phyloP scores from a whole-genome alignment of 2,113 vertebrate species.

The Toxostoma redivivum region DNA sequence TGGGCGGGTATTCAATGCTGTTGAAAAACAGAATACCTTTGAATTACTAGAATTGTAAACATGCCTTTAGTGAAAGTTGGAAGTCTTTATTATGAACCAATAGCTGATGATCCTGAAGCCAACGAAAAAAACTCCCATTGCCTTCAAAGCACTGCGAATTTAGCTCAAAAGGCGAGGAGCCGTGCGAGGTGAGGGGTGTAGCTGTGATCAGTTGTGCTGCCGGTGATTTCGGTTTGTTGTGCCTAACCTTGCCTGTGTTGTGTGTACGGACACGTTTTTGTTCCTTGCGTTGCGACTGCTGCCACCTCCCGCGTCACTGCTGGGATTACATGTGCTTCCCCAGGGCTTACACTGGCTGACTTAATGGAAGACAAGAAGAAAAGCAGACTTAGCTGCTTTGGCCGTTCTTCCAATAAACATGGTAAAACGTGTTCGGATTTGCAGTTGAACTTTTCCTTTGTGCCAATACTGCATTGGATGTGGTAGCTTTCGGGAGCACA shows the following conservation, averaged over 20 bases:
- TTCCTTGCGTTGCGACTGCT: slow-evolving; percentile 76
- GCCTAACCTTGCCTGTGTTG: slow-evolving; percentile 22
- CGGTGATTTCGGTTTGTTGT: neutral
- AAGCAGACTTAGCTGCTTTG: slow-evolving; percentile 93
- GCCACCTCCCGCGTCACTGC: slow-evolving; percentile 85
- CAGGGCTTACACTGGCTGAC: slow-evolving; percentile 95
- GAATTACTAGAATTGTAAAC: neutral
- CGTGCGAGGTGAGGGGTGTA: neutral
- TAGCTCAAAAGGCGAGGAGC: neutral
- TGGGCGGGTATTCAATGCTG: neutral
- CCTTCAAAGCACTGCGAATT: neutral
- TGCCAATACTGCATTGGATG: slow-evolving; percentile 19
- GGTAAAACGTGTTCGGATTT: slow-evolving; percentile 85
- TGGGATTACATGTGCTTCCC: slow-evolving; percentile 86
- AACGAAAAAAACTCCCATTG: neutral
- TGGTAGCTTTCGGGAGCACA: neutral
- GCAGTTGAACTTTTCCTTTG: slow-evolving; percentile 51
- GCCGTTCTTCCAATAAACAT: slow-evolving; percentile 92
- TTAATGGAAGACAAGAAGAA: slow-evolving; percentile 95
- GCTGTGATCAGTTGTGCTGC: neutral
- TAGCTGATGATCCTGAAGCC: neutral
- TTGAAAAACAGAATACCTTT: neutral
- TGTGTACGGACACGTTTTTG: slow-evolving; percentile 29
- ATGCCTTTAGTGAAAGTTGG: neutral
- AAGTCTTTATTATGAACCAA: neutral